phyloP scores from a whole-genome alignment of 2,797 vertebrate genomes.

The Hippocampus kuda region DNA sequence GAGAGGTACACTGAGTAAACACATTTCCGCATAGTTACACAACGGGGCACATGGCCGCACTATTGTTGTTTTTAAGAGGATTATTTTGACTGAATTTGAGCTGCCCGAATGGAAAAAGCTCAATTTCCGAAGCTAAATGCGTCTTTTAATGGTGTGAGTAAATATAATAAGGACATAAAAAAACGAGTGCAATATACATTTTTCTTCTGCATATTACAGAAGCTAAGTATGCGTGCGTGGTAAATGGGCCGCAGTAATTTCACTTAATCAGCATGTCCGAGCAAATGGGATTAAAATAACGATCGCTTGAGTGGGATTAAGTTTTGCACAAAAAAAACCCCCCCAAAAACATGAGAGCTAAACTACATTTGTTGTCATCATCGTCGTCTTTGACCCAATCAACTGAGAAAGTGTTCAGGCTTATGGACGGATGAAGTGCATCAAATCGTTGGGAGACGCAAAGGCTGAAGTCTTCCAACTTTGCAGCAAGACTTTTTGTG shows the following conservation, averaged over 20 bases:
- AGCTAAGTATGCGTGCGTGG: background rate
- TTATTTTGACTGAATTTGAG: background rate
- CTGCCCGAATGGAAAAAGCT: background rate
- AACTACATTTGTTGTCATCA: no score
- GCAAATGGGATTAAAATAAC: constrained; percentile 37
- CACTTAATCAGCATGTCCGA: constrained; percentile 23
- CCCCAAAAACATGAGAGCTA: no score
- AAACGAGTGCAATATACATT: background rate
- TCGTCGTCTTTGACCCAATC: no score
- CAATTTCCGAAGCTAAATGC: background rate
- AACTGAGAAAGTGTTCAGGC: no score
- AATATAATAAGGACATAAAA: background rate
- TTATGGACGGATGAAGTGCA: no score
- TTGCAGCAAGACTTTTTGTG: background rate
- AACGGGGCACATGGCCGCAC: no score
- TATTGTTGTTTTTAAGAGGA: no score
- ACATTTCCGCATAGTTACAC: no score
- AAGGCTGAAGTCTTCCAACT: no score
- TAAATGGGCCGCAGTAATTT: background rate
- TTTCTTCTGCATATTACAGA: background rate
- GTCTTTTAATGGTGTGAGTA: background rate
- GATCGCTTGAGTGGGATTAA: constrained; percentile 25
- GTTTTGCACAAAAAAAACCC: constrained; percentile 6
- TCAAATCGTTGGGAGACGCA: no score
- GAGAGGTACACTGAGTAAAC: no score